Evolutionary conservation across 1,140 invertebrate genomes (phyloP).

Genomic region (Tetramorium simillimum): DNA sequence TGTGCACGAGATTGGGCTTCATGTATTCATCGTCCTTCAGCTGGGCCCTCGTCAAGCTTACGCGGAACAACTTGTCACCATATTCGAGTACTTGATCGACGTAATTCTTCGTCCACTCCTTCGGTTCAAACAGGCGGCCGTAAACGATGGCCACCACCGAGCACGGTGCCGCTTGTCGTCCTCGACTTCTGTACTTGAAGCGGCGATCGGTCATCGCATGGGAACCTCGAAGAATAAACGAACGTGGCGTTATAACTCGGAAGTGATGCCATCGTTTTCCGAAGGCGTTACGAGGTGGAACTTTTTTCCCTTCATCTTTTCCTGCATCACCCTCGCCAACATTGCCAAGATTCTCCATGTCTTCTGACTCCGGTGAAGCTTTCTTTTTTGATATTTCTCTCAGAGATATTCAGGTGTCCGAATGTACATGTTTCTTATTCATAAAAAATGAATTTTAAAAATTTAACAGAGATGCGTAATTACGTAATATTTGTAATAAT

Average conservation of each 20-base stretch:
- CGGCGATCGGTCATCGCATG: conserved; percentile 71
- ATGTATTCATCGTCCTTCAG: conserved; percentile 72
- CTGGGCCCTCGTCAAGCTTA: conserved; percentile 65
- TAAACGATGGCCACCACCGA: conserved; percentile 75
- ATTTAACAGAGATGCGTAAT: not conserved
- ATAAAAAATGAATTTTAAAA: not conserved
- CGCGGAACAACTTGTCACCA: conserved; percentile 77
- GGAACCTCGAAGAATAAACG: conserved; percentile 73
- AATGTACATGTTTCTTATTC: not conserved
- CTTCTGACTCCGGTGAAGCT: conserved; percentile 8
- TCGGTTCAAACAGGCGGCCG: conserved; percentile 73
- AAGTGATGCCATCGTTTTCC: conserved; percentile 76
- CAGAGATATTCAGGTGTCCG: not conserved
- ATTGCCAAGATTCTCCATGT: not conserved
- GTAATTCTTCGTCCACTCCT: conserved; percentile 70
- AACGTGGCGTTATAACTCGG: conserved; percentile 59
- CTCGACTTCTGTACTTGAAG: conserved; percentile 78
- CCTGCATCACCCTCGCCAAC: conserved; percentile 47
- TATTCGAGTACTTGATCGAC: conserved; percentile 75
- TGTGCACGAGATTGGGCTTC: conserved; percentile 68
- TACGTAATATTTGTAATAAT: not conserved
- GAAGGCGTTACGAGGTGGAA: not conserved
- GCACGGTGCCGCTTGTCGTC: conserved; percentile 73
- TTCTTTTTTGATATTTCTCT: conserved; percentile 2
- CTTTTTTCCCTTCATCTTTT: not conserved